Evolutionary conservation across 2,113 vertebrate genomes (phyloP).

Genomic region (Rhinopomastus cyanomelas): DNA sequence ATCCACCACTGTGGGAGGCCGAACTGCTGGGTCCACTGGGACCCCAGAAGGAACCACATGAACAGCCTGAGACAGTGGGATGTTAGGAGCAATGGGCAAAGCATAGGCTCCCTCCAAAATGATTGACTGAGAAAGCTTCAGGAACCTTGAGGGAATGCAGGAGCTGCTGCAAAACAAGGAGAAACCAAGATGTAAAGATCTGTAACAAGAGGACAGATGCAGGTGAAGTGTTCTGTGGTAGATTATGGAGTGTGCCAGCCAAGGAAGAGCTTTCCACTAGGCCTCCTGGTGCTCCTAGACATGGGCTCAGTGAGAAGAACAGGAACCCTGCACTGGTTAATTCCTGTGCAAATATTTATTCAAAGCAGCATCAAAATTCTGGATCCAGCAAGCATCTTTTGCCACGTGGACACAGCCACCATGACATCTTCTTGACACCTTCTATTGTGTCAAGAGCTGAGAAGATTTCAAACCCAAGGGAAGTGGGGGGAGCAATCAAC

Average conservation of each 20-base stretch:
- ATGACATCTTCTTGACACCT: too few species aligned
- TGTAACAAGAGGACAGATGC: neutral
- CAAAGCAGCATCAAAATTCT: neutral
- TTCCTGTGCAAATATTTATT: neutral
- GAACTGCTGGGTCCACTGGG: slow-evolving; percentile 51
- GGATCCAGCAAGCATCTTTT: neutral
- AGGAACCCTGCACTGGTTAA: neutral
- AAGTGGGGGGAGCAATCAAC: fast-evolving
- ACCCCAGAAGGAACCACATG: slow-evolving; percentile 28
- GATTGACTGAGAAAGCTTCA: slow-evolving; percentile 86
- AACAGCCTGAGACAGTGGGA: slow-evolving; percentile 71
- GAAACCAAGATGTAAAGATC: neutral
- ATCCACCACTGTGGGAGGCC: slow-evolving; percentile 78
- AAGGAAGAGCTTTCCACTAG: neutral
- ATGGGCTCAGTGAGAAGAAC: neutral
- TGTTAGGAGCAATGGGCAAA: slow-evolving; percentile 72
- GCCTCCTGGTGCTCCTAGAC: neutral
- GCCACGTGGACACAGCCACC: neutral
- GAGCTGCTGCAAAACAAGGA: slow-evolving; percentile 63
- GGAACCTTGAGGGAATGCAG: slow-evolving; percentile 89
- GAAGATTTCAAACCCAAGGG: neutral
- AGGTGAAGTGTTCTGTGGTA: neutral
- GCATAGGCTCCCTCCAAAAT: slow-evolving; percentile 83
- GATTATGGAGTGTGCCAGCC: neutral
- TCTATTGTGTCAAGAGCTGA: neutral